Evolutionary conservation across 2,797 vertebrate genomes (phyloP).

Genomic region (Anas capensis): DNA sequence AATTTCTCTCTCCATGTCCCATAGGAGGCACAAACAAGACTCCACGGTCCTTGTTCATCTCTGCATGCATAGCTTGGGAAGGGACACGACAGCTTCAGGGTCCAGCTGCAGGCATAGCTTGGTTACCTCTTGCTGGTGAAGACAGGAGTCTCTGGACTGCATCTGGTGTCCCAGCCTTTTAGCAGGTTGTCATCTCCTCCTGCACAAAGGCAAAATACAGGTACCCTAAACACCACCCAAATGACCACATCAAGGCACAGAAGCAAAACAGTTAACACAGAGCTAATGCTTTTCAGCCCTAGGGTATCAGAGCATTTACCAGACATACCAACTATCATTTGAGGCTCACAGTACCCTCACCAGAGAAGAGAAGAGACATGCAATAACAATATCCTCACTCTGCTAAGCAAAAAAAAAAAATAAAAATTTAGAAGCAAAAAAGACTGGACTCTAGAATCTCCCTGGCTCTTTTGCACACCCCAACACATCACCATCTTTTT

Average conservation of each 20-base stretch:
- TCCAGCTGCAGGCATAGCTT: background rate
- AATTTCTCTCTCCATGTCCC: background rate
- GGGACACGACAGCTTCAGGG: background rate
- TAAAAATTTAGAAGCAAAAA: background rate
- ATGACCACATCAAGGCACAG: rapidly evolving
- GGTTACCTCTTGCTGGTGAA: constrained; percentile 88
- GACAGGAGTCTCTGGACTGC: constrained; percentile 72
- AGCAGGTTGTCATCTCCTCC: constrained; percentile 94
- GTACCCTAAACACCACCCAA: background rate
- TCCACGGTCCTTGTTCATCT: background rate
- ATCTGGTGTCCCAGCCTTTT: constrained; percentile 93
- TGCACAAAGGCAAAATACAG: constrained; percentile 50
- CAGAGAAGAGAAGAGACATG: background rate
- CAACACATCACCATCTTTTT: background rate
- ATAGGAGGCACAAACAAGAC: background rate
- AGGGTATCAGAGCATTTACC: background rate
- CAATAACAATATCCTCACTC: background rate
- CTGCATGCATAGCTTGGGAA: background rate
- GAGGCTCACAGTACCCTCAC: background rate
- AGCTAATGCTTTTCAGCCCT: background rate
- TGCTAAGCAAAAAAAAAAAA: background rate
- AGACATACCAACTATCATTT: rapidly evolving
- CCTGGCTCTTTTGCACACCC: background rate
- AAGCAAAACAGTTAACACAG: background rate
- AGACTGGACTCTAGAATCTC: background rate